Base-by-base conservation (phyloP, 2,888 invertebrate genomes). In the Aleiodes alternator region DNA sequence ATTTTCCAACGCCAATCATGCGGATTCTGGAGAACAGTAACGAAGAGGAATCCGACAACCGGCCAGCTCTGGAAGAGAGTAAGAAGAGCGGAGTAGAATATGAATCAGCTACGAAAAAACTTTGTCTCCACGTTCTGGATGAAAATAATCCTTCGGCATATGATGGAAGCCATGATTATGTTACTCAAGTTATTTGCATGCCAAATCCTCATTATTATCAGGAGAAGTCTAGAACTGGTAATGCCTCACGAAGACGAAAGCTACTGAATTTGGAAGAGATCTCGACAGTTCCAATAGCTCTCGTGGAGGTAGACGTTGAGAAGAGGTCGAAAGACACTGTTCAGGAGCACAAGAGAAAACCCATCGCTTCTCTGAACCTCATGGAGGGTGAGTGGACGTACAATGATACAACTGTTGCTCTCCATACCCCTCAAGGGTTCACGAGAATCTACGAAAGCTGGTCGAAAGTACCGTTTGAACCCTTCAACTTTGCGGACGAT, bases 61-160 rank as follows among this genome's bases (percentile, higher is more conserved):
- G 34, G 16, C 7, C 56, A 56, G 29, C 4, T 6, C 34, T 12
- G 7, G 51, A 70, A 50, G 51, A 70, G 50, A 57, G 43, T 38
- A 38, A 70, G 7, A 12, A 48, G 7, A n/a, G 12, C 6, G 31
- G 16, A 12, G 48, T 53, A 1, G 48, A 14, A 4, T 11, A 31
- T 76, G 56, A 79, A 76, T 11, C 69, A 43, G 75, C 73, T 0
- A 81, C 82, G 1, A 80, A 80, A n/a, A 82, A 73, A 50, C 50
- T 84, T 43, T 85, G 84, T 64, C 59, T 85, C 43, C 80, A 79
- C n/a, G 77, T 79, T 64, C 57, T 78, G 43, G 66, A 75, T 16
- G 66, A 76, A 75, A 70, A 76, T 5, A 57, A 1, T 69, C 73
- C 14, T 55, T 74, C 23, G 11, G 64, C 4, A 56, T 75, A 23